Evolutionary conservation across 2,888 invertebrate species (phyloP).

Genomic region (Acronicta aceris): DNA sequence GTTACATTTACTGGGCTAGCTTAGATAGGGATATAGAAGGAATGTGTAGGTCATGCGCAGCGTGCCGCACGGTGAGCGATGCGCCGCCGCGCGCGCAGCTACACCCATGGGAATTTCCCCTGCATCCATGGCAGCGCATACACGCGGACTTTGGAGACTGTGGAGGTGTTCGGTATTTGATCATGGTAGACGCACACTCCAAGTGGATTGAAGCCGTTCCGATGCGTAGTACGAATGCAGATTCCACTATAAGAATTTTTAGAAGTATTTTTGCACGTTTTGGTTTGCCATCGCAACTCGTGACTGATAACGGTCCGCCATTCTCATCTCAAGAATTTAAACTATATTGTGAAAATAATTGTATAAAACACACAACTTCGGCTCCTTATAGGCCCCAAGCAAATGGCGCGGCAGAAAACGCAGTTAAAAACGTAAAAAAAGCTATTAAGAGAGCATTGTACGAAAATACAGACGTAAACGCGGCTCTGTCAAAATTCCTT

Average conservation of each 20-base stretch:
- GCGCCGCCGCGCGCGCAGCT: constrained; percentile 8
- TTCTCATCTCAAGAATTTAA: neutral
- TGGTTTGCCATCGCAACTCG: neutral
- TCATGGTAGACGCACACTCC: constrained; percentile 2
- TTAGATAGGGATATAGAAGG: constrained; percentile 14
- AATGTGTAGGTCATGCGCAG: neutral
- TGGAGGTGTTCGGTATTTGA: neutral
- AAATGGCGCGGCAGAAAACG: constrained; percentile 9
- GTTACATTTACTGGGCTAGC: constrained; percentile 11
- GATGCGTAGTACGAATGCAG: neutral
- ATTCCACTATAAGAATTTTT: neutral
- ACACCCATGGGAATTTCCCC: constrained; percentile 8
- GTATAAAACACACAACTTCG: neutral
- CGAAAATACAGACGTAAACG: neutral
- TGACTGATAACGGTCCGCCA: constrained; percentile 9
- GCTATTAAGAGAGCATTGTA: constrained; percentile 1
- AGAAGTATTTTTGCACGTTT: constrained; percentile 3
- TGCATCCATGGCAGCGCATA: constrained; percentile 9
- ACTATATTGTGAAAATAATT: neutral
- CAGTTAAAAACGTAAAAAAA: constrained; percentile 6
- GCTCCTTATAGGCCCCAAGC: constrained; percentile 3
- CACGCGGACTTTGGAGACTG: constrained; percentile 4
- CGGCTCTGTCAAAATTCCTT: neutral
- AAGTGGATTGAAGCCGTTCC: constrained; percentile 9
- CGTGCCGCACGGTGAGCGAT: neutral